Base-by-base conservation (phyloP, 2,888 invertebrate genomes). In the Drosophila hamatofila region DNA sequence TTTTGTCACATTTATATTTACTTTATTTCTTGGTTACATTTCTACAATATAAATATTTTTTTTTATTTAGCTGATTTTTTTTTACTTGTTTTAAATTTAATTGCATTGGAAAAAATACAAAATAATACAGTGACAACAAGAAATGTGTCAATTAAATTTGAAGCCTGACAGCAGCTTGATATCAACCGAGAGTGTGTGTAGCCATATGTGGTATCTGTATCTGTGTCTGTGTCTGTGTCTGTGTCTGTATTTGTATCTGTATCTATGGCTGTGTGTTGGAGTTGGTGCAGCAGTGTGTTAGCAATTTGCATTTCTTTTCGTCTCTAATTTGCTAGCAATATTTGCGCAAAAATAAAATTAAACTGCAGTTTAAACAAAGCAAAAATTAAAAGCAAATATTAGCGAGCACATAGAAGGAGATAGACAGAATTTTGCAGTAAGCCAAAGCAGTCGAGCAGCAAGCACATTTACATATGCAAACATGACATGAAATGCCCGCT, bases 361-460 rank as follows among this genome's bases (percentile, higher is more conserved):
- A 89, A 89, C 90, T 89, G 86, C 89, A 89, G 90, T 87, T 90
- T 83, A 91, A 89, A 91, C 90, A 89, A 90, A 89, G 91, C 90
- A 87, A 91, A 91, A 89, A 91, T 89, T 89, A 89, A 89, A 89
- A 91, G 78, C 88, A 91, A 89, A 89, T 89, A 91, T 89, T 90
- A 83, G 84, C 84, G 74, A 14, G 70, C 64, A 64, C 63, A 78
- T 64, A 71, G 77, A 80, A 51, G 44, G 51, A 65, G 64, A 66
- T 12, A 46, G 49, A 57, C 41, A 25, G 41, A n/a, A 7, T 12
- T 65, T 3, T 23, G 49, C 33, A 35, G 46, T 41, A 52, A 70
- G 41, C 11, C 37, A 54, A 37, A 54, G 56, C 35, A 60, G 16
- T 3, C 35, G 52, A 44, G 59, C 21, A 30, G 62, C 65, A 57